Evolutionary conservation across 2,888 invertebrate genomes (phyloP), one percentile per base, ranked within the genome.

Genomic region (Agrochola lychnidis): DNA sequence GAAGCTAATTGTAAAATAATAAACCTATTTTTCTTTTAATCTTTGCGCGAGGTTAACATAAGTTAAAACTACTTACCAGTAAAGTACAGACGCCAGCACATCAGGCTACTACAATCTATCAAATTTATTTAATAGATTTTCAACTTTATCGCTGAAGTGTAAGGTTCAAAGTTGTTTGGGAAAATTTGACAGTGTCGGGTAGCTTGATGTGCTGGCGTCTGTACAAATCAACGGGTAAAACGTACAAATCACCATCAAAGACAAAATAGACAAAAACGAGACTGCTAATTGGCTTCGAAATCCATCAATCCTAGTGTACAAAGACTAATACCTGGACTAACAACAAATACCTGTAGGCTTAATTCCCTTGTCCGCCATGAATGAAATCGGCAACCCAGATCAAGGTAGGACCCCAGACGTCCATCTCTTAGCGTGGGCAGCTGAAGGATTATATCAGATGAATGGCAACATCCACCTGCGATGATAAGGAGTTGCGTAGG

Each of bases 401-500:
- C 80, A 79, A 70, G 63, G 36, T 30, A 70, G 75, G 56, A 61
- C n/a, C n/a, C n/a, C 16, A 64, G 66, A 53, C 72, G 72, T 83
- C 53, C 62, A 56, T 71, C 84, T 61, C n/a, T 5, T 30, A n/a
- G 72, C 56, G 84, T 82, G 66, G 82, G 79, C 61, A 67, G 59
- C 36, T 70, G n/a, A 67, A 66, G 70, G 77, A 71, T 84, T 83
- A 59, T 79, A 80, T 80, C 76, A 77, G 80, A 83, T 76, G 76
- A 87, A 84, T 73, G 72, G 76, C 53, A n/a, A 83, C 70, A 83
- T 85, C 81, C 78, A 84, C 87, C 88, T 89, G 82, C 42, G 10
- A 36, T 40, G 71, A 76, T 83, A 83, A 79, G 69, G 9, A 72
- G 22, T 36, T 82, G 82, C 83, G 82, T 82, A 82, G 79, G 90